A percentile compares a stretch with the other conserved stretches of the same genome.
Evolutionary conservation across 2,797 vertebrate genomes (phyloP).

Genomic region (Phyllotis vaccarum): DNA sequence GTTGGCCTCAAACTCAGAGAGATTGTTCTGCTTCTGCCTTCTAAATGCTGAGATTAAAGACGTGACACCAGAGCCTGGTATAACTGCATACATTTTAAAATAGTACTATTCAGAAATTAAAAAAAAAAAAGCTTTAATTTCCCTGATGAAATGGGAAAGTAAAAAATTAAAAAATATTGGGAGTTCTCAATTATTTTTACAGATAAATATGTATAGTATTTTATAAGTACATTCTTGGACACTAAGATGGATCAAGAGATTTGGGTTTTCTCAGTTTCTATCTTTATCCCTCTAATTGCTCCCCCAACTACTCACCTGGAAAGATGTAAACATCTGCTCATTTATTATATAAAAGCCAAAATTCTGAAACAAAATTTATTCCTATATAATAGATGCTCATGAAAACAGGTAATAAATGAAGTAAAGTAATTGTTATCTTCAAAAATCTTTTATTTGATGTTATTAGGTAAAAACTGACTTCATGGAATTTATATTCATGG

Average conservation of each 20-base stretch:
- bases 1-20: too few species aligned
- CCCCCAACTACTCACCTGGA: not conserved
- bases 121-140: too few species aligned
- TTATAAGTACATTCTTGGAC: not conserved
- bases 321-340: slow-evolving; percentile 42
- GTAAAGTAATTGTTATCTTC: slow-evolving; percentile 14
- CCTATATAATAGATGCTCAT: slow-evolving; percentile 47
- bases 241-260: not conserved
- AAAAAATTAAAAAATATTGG: not conserved
- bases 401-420: slow-evolving; percentile 27
- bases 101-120: not conserved
- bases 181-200: not conserved
- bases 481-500: slow-evolving; percentile 15
- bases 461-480: not conserved
- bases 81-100: not conserved
- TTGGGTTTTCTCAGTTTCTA: not conserved
- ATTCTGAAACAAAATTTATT: slow-evolving; percentile 43
- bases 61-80: too few species aligned
- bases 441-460: slow-evolving; percentile 18
- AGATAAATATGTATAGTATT: slow-evolving; percentile 19
- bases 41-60: too few species aligned
- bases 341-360: not conserved
- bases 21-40: too few species aligned
- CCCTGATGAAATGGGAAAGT: too few species aligned
- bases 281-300: not conserved